Conservation (phyloP, 2,797 vertebrate genomes). For the Pseudomugil gertrudae region DNA sequence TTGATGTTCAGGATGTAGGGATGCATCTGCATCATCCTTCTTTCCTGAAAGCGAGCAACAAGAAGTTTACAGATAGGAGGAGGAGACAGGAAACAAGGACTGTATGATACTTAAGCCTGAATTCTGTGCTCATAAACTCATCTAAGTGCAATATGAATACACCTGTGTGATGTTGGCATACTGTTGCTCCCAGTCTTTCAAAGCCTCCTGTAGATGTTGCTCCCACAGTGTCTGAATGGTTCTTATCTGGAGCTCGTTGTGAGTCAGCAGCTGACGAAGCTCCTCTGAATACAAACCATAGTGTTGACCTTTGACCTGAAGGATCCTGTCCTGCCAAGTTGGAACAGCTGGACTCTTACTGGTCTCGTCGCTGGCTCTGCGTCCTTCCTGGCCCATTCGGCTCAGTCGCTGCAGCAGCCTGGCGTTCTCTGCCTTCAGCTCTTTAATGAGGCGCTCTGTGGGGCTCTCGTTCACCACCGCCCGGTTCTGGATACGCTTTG, state of each 20-base stretch:
- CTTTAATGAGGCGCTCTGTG: conserved; percentile 84
- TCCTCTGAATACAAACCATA: conserved; percentile 75
- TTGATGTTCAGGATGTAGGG: conserved; percentile 90
- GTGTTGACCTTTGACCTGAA: not conserved
- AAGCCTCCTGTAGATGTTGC: conserved; percentile 86
- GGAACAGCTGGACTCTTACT: conserved; percentile 65
- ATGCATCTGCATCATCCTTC: conserved; percentile 85
- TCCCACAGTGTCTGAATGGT: conserved; percentile 86
- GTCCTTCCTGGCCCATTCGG: conserved; percentile 80
- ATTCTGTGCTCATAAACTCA: not conserved
- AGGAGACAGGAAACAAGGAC: not conserved
- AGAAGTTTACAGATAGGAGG: not conserved
- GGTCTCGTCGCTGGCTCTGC: conserved; percentile 80
- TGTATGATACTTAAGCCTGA: no score
- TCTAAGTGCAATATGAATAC: no score
- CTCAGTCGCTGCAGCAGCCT: conserved; percentile 79
- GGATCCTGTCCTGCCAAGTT: not conserved
- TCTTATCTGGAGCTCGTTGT: conserved; percentile 83
- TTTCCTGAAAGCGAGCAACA: conserved; percentile 77
- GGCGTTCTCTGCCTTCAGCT: conserved; percentile 84
- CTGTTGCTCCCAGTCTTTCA: conserved; percentile 87
- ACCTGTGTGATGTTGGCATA: conserved; percentile 86
- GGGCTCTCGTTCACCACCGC: conserved; percentile 89
- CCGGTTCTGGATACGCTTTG: conserved; percentile 88
- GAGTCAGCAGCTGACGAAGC: conserved; percentile 78